Base-by-base conservation (phyloP, 2,113 vertebrate genomes). In the Micromys minutus region DNA sequence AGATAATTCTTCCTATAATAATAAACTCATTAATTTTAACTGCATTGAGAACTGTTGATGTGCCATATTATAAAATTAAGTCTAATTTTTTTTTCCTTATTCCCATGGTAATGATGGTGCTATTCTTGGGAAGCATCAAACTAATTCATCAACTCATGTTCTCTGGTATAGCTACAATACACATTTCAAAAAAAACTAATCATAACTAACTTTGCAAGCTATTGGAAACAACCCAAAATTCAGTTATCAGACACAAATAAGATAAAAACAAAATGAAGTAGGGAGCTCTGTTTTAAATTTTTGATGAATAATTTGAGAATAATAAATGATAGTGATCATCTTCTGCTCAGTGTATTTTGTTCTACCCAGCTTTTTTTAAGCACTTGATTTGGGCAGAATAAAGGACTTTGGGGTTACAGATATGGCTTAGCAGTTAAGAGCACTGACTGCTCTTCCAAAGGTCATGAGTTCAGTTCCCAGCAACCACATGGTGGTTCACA, bases 11-110 rank as follows among this genome's bases (percentile, higher is more conserved):
- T 94, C 42, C 36, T 59, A 1, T 10, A 90, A 75, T 88, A 31
- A 24, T 90, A 90, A 55, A 75, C 59, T 81, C 17, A 36, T 90
- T 93, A 26, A 45, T 87, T 86, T 89, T 87, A 67, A 91, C 39
- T 88, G 24, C 65, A 17, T 95, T 63, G 42, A 67, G 80, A 88
- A 88, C 15, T 87, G 4, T 50, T 91, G 67, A 31, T 90, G 26
- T 67, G 45, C 57, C 55, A 2, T 80, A 50, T 89, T 42, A 96
- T 74, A 96, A 96, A 92, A 94, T 55, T 31, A 50, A 26, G 65
- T 90, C 39, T 91, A 8, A 9, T 55, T 36, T 76, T 47, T 31
- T 75, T 36, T 47, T 4, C 22, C 13, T 7, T 21, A 39, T n/a
- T 3, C 22, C 36, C 36, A 16, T 74, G 67, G n/a, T 93, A n/a